phyloP scores from a whole-genome alignment of 2,113 vertebrate species.

The Chaetops frenatus region DNA sequence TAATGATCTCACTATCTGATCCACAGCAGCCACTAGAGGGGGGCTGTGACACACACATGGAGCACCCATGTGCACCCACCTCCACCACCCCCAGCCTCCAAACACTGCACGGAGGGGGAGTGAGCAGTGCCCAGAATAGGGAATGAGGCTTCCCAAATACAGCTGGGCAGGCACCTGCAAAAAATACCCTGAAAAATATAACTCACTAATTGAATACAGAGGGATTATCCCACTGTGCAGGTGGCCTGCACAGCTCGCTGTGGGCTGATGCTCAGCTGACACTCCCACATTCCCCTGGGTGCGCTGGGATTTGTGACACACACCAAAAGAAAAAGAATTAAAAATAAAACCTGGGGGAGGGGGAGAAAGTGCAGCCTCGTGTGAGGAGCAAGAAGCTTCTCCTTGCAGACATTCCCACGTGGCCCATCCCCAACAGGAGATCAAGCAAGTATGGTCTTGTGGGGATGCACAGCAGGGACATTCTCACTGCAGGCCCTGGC shows the following conservation, averaged over 20 bases:
- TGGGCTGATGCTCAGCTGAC: neutral
- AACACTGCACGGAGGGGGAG: accelerated
- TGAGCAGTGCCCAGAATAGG: accelerated
- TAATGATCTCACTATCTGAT: neutral
- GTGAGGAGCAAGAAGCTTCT: neutral
- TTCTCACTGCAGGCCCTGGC: neutral
- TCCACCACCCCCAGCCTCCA: neutral
- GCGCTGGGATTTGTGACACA: neutral
- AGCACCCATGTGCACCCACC: neutral
- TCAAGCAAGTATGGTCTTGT: accelerated
- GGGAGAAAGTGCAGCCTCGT: neutral
- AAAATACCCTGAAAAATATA: neutral
- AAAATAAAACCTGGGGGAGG: neutral
- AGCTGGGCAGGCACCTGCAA: neutral
- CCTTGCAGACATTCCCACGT: neutral
- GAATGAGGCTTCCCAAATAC: neutral
- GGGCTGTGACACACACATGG: neutral
- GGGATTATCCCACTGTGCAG: neutral
- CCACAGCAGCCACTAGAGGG: neutral
- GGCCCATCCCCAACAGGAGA: neutral
- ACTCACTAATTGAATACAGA: neutral
- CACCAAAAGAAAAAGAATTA: neutral
- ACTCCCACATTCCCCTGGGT: neutral
- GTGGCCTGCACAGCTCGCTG: neutral
- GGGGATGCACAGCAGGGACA: accelerated